These are phyloP conservation scores for Neoascia interrupta DNA, from an alignment of 2,888 invertebrate genomes.

Conservation along the genomic window DNA sequence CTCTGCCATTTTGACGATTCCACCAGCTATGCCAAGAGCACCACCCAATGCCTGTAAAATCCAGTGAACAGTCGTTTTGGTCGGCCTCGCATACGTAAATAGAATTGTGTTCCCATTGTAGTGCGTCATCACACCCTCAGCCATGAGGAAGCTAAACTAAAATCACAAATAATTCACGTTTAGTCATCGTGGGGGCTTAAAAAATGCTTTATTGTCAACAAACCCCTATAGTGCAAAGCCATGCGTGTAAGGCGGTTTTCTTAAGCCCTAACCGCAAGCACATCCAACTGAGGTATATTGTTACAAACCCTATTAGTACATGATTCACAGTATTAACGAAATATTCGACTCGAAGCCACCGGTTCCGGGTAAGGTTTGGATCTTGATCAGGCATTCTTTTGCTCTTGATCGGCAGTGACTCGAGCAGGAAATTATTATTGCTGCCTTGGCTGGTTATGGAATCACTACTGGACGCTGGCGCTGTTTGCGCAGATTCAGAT, in stretches of 20 bases:
- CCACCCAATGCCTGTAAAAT: slow-evolving; percentile 74
- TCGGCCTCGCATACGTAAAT: slow-evolving; percentile 71
- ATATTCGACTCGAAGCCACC: slow-evolving; percentile 71
- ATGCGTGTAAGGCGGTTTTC: slow-evolving; percentile 74
- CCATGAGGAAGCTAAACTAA: slow-evolving; percentile 75
- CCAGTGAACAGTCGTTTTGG: slow-evolving; percentile 74
- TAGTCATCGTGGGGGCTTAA: background rate
- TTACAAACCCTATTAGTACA: slow-evolving; percentile 75
- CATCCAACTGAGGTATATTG: slow-evolving; percentile 75
- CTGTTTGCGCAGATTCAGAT: background rate
- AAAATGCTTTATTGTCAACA: slow-evolving; percentile 1
- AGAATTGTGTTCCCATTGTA: slow-evolving; percentile 74
- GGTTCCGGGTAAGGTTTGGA: background rate
- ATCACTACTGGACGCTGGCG: slow-evolving; percentile 26
- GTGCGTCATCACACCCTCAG: slow-evolving; percentile 76
- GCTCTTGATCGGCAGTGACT: slow-evolving; percentile 1
- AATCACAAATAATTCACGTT: background rate
- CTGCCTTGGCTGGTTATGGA: slow-evolving; percentile 18
- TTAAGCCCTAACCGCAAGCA: slow-evolving; percentile 72
- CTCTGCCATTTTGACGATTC: slow-evolving; percentile 72
- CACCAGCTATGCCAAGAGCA: slow-evolving; percentile 74
- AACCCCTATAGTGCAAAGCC: slow-evolving; percentile 75
- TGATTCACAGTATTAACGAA: slow-evolving; percentile 74
- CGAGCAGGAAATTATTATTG: slow-evolving; percentile 41
- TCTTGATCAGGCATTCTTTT: slow-evolving; percentile 36